Percentiles rank a stretch among this genome's conserved stretches.
These are phyloP conservation scores for Sebastes variabilis DNA, from an alignment of 2,797 vertebrate species.

Conservation along the genomic window DNA sequence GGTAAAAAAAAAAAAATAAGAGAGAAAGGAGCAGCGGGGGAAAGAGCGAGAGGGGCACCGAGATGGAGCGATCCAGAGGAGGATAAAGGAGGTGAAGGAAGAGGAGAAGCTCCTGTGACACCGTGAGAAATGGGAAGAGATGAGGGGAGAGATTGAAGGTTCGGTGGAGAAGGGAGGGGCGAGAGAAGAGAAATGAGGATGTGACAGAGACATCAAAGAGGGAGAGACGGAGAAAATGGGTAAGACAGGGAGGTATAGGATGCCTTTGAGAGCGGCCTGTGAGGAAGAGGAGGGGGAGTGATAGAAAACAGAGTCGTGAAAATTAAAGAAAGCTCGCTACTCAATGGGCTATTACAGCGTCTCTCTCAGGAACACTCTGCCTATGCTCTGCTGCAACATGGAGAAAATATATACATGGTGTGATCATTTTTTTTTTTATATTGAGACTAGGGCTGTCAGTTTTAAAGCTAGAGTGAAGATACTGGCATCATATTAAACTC, in stretches of 20 bases:
- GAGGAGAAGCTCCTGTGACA: slow-evolving; percentile 7
- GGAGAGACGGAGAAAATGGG: slow-evolving; percentile 13
- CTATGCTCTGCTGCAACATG: not conserved
- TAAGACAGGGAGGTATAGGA: slow-evolving; percentile 16
- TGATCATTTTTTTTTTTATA: not conserved
- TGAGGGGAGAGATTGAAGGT: not conserved
- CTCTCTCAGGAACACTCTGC: not conserved
- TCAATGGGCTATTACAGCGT: not conserved
- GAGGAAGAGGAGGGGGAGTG: not conserved
- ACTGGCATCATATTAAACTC: too few relatives aligned
- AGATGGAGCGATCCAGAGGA: not conserved
- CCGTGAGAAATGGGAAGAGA: not conserved
- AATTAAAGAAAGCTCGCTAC: slow-evolving; percentile 20
- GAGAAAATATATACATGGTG: not conserved
- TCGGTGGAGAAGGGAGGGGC: not conserved
- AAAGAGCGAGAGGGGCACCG: not conserved
- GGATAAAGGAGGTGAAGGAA: not conserved
- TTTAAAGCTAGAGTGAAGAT: too few relatives aligned
- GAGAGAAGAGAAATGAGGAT: slow-evolving; percentile 30
- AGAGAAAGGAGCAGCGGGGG: not conserved
- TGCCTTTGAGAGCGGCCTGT: slow-evolving; percentile 1
- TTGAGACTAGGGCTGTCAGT: not conserved
- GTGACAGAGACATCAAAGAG: slow-evolving; percentile 51
- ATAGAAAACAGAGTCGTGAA: slow-evolving; percentile 1
- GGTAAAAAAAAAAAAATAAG: not conserved